phyloP scores from a whole-genome alignment of 2,888 invertebrate species.

The Agrypnus murinus region DNA sequence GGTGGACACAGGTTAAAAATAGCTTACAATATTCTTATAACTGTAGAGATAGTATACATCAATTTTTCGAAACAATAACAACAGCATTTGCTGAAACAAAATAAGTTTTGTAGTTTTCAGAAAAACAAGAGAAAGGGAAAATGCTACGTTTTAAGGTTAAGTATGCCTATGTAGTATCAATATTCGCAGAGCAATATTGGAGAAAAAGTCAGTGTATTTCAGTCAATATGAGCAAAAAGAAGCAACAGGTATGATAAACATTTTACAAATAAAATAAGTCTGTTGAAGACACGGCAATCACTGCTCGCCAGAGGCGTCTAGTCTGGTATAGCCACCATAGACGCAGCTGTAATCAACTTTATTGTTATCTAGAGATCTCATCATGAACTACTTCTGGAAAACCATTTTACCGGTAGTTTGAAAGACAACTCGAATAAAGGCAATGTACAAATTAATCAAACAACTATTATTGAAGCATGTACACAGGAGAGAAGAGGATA shows the following conservation, averaged over 20 bases:
- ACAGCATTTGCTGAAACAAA: too few relatives aligned
- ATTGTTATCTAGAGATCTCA: constrained; percentile 42
- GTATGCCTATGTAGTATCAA: too few relatives aligned
- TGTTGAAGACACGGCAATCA: constrained; percentile 39
- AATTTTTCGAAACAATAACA: too few relatives aligned
- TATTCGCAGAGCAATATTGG: too few relatives aligned
- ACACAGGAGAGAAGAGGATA: not conserved
- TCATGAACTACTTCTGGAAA: constrained; percentile 29
- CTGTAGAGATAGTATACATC: too few relatives aligned
- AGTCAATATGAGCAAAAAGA: constrained; percentile 10
- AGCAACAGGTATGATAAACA: constrained; percentile 43
- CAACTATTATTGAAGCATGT: not conserved
- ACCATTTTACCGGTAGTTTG: constrained; percentile 9
- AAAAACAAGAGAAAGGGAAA: too few relatives aligned
- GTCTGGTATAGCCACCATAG: constrained; percentile 28
- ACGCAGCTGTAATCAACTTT: constrained; percentile 42
- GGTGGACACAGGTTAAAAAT: too few relatives aligned
- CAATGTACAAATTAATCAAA: constrained; percentile 22
- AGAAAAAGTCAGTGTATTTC: not conserved
- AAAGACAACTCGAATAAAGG: constrained; percentile 3
- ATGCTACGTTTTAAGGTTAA: too few relatives aligned
- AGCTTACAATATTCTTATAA: too few relatives aligned
- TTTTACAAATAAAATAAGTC: constrained; percentile 47
- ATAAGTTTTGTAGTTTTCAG: too few relatives aligned
- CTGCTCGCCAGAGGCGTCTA: constrained; percentile 33